These are phyloP conservation scores for Morone saxatilis DNA, from an alignment of 2,113 vertebrate species.

Conservation along the genomic window DNA sequence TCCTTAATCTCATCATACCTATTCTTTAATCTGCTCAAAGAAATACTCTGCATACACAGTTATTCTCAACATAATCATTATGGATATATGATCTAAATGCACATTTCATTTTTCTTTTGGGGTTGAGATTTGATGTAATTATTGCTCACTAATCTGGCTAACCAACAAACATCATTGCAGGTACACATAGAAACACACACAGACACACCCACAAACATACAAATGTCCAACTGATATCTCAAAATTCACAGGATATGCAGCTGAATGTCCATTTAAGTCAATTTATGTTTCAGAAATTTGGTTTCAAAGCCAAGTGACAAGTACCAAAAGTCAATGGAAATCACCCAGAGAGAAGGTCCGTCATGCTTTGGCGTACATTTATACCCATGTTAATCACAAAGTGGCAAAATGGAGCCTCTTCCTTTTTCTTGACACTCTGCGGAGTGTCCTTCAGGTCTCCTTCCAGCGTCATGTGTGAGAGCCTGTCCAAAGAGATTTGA, in stretches of 20 bases:
- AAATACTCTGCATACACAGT: slow-evolving; percentile 67
- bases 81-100: slow-evolving; percentile 65
- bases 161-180: slow-evolving; percentile 59
- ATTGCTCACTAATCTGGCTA: slow-evolving; percentile 69
- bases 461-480: slow-evolving; percentile 76
- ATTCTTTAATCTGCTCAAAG: slow-evolving; percentile 82
- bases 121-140: slow-evolving; percentile 65
- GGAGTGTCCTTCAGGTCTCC: slow-evolving; percentile 79
- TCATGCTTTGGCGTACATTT: slow-evolving; percentile 42
- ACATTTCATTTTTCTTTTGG: slow-evolving; percentile 63
- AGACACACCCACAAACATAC: not conserved
- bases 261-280: slow-evolving; percentile 34
- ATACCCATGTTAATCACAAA: slow-evolving; percentile 57
- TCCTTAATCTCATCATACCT: slow-evolving; percentile 85
- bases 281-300: slow-evolving; percentile 25
- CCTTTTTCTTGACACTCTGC: slow-evolving; percentile 51
- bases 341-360: slow-evolving; percentile 26
- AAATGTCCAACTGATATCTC: slow-evolving; percentile 11
- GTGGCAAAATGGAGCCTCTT: slow-evolving; percentile 62
- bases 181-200: slow-evolving; percentile 6
- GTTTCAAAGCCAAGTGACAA: slow-evolving; percentile 11
- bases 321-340: slow-evolving; percentile 41
- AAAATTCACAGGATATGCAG: not conserved
- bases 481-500: slow-evolving; percentile 84
- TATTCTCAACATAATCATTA: slow-evolving; percentile 73